These are phyloP conservation scores for Diabrotica undecimpunctata DNA, from an alignment of 1,140 invertebrate genomes.

Conservation along the genomic window DNA sequence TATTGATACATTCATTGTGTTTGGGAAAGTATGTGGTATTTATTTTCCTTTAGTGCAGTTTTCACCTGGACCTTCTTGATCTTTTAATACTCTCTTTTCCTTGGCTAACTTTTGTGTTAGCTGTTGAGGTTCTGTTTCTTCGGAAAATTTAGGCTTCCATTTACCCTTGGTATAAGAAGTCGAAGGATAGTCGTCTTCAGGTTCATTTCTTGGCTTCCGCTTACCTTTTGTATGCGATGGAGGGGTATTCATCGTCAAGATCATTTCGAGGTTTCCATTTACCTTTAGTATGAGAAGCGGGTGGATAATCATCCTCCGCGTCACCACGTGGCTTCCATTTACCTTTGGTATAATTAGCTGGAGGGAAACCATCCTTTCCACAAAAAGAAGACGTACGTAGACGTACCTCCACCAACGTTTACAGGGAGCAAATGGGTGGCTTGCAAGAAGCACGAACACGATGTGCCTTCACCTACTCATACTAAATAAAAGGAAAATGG, in stretches of 20 bases:
- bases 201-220: constrained; percentile 41
- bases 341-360: constrained; percentile 34
- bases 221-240: constrained; percentile 40
- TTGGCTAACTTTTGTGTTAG: constrained; percentile 20
- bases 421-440: constrained; percentile 51
- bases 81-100: constrained; percentile 21
- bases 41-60: constrained; percentile 56
- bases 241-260: constrained; percentile 19
- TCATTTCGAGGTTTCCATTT: constrained; percentile 46
- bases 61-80: constrained; percentile 29
- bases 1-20: too few species aligned
- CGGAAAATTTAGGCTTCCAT: constrained; percentile 52
- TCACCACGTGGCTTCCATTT: constrained; percentile 50
- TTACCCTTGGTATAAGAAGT: constrained; percentile 69
- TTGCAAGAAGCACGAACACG: constrained; percentile 23
- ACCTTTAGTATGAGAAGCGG: constrained; percentile 33
- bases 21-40: too few species aligned
- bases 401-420: constrained; percentile 33
- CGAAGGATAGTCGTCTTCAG: constrained; percentile 48
- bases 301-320: constrained; percentile 35
- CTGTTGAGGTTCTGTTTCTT: constrained; percentile 52
- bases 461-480: constrained; percentile 23
- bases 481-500: constrained; percentile 23
- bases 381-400: constrained; percentile 19
- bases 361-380: constrained; percentile 30